Percentiles rank a stretch among this genome's conserved stretches.
Evolutionary conservation across 2,113 vertebrate species (phyloP).

Genomic region (Microcebus ravelobensis): DNA sequence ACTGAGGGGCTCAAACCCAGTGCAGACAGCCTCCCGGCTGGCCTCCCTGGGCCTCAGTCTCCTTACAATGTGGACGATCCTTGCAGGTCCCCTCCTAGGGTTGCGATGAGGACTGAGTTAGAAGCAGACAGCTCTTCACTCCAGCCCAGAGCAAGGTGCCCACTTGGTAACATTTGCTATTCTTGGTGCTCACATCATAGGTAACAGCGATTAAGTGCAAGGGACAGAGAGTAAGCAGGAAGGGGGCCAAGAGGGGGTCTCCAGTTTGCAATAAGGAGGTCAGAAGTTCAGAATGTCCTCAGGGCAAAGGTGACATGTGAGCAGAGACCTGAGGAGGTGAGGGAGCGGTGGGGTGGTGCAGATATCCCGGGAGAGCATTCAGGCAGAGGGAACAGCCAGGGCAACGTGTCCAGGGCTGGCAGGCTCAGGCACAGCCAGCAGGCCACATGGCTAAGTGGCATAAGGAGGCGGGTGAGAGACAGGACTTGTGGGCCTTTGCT

Average conservation of each 20-base stretch:
- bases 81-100: too few species aligned
- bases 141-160: fast-evolving
- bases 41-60: background rate
- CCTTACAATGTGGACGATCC: fast-evolving
- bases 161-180: background rate
- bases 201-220: fast-evolving
- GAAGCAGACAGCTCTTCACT: background rate
- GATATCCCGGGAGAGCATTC: background rate
- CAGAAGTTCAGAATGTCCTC: background rate
- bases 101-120: background rate
- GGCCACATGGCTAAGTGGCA: background rate
- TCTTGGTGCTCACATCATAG: fast-evolving
- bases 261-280: too few species aligned
- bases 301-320: background rate
- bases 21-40: background rate
- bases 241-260: background rate
- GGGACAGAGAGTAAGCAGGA: background rate
- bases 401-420: background rate
- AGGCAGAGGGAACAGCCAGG: background rate
- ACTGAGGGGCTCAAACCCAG: background rate
- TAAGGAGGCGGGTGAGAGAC: background rate
- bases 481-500: background rate
- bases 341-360: too few species aligned
- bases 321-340: background rate
- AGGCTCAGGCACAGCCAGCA: background rate